phyloP scores from a whole-genome alignment of 2,113 vertebrate species.

The Bos javanicus region DNA sequence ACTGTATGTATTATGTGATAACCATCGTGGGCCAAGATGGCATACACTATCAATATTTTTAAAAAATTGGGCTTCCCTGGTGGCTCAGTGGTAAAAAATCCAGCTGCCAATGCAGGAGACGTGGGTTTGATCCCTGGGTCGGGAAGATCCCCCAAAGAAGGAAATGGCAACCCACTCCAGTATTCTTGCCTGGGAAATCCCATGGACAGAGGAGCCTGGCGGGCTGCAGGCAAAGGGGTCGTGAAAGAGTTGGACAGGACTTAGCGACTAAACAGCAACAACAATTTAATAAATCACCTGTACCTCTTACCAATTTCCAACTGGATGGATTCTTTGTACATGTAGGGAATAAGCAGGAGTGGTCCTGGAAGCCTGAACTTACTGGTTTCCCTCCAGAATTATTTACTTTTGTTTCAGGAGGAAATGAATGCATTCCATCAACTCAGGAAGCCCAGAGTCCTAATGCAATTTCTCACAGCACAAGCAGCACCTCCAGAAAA shows the following conservation, averaged over 20 bases:
- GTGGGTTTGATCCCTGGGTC: not conserved
- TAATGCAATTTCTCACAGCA: constrained; percentile 75
- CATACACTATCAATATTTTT: constrained; percentile 1
- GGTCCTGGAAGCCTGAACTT: constrained; percentile 63
- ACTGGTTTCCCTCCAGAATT: constrained; percentile 71
- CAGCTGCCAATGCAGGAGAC: not conserved
- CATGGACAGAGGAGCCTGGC: not conserved
- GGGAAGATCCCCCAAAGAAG: not conserved
- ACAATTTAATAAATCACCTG: constrained; percentile 29
- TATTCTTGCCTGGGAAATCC: not conserved
- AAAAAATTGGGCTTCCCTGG: not conserved
- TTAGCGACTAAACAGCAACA: not conserved
- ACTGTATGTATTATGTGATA: not conserved
- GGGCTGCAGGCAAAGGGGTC: not conserved
- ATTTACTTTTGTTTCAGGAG: constrained; percentile 59
- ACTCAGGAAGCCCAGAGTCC: constrained; percentile 63
- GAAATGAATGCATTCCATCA: constrained; percentile 75
- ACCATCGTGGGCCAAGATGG: constrained; percentile 47
- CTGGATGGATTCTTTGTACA: constrained; percentile 64
- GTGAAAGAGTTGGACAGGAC: not conserved
- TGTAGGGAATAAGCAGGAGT: constrained; percentile 66
- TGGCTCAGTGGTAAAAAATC: not conserved
- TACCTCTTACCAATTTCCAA: constrained; percentile 68
- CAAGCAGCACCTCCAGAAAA: constrained; percentile 69
- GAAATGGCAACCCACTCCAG: not conserved